Evolutionary conservation across 2,797 vertebrate species (phyloP).

Genomic region (Oreortyx pictus): DNA sequence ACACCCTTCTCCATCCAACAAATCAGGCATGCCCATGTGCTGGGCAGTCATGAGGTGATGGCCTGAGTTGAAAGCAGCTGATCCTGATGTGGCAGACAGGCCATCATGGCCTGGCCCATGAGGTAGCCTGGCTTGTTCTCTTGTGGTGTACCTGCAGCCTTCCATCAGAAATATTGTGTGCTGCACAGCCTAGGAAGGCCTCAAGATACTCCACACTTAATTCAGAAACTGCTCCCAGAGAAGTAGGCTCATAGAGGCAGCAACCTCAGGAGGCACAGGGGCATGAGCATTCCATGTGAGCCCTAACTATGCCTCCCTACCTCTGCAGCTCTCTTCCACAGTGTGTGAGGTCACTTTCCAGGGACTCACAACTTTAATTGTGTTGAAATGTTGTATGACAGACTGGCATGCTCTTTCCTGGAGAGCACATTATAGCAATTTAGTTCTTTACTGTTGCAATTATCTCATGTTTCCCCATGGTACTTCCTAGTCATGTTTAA

Average conservation of each 20-base stretch:
- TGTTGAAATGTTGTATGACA: not conserved
- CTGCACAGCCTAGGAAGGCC: not conserved
- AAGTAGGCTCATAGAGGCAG: fast-evolving
- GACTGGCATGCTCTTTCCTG: not conserved
- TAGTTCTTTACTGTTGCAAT: not conserved
- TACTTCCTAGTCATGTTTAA: not conserved
- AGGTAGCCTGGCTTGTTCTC: not conserved
- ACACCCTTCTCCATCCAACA: fast-evolving
- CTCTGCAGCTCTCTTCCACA: fast-evolving
- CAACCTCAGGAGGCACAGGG: not conserved
- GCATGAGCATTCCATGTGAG: not conserved
- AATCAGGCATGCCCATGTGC: not conserved
- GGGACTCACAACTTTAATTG: not conserved
- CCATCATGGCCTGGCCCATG: fast-evolving
- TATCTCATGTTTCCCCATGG: not conserved
- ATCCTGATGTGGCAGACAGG: not conserved
- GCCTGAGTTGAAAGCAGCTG: not conserved
- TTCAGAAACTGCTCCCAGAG: not conserved
- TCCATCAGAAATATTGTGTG: fast-evolving
- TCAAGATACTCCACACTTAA: fast-evolving
- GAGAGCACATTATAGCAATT: not conserved
- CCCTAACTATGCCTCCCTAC: too few relatives aligned
- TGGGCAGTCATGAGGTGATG: fast-evolving
- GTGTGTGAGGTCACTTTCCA: not conserved
- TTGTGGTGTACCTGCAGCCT: fast-evolving